Conservation (phyloP, 2,888 invertebrate genomes). For the Drosophila fungiperda region DNA sequence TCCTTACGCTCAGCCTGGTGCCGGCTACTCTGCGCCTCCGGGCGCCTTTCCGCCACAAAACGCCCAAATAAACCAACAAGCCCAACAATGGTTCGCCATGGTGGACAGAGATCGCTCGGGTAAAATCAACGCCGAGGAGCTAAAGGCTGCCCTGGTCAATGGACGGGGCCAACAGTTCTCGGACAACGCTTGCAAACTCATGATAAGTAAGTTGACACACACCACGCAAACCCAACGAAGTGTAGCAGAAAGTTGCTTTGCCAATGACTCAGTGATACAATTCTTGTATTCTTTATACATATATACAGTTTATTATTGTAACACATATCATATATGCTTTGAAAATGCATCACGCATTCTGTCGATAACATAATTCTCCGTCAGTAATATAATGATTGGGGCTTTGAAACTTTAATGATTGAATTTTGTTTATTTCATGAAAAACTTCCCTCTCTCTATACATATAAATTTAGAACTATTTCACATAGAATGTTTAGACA, state of each 20-base stretch:
- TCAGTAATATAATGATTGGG: background rate
- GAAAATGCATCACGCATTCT: background rate
- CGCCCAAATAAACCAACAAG: slow-evolving; percentile 89
- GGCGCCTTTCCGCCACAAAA: slow-evolving; percentile 85
- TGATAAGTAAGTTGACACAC: slow-evolving; percentile 87
- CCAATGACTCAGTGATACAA: slow-evolving; percentile 33
- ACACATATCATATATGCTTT: background rate
- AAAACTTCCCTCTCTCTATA: background rate
- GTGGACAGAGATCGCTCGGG: slow-evolving; percentile 95
- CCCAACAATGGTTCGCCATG: slow-evolving; percentile 93
- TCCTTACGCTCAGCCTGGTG: slow-evolving; percentile 66
- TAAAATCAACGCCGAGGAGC: slow-evolving; percentile 90
- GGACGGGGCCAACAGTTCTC: slow-evolving; percentile 91
- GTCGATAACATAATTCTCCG: background rate
- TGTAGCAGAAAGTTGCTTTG: slow-evolving; percentile 12
- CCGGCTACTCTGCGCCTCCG: slow-evolving; percentile 82
- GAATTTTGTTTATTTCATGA: background rate
- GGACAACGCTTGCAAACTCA: slow-evolving; percentile 92
- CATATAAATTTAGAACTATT: slow-evolving; percentile 18
- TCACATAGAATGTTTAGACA: background rate
- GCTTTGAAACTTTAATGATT: background rate
- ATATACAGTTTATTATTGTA: background rate
- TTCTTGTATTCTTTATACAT: background rate
- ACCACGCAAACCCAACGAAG: background rate
- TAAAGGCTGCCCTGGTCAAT: slow-evolving; percentile 93